Conservation (phyloP, 2,113 vertebrate species). For the Sapajus apella region DNA sequence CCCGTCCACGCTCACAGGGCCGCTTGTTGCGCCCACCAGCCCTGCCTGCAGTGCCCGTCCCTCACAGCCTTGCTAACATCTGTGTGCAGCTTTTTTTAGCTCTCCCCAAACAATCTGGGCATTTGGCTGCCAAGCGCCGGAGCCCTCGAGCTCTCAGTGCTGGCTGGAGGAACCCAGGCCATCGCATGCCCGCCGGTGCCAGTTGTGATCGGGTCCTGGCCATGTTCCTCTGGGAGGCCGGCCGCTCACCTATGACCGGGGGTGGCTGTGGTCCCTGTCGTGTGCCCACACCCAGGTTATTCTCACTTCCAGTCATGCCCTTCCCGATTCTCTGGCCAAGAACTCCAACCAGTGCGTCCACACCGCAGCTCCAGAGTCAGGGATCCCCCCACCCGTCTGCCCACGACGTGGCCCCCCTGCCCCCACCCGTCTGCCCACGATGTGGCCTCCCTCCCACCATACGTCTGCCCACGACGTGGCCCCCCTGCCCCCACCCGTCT, state of each 20-base stretch:
- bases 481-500: no score
- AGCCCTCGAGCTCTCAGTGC: fast-evolving
- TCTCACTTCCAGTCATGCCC: not conserved
- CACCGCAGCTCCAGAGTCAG: not conserved
- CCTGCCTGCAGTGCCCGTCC: not conserved
- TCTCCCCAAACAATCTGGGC: not conserved
- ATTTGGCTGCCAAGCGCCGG: not conserved
- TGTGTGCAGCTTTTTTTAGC: constrained; percentile 1
- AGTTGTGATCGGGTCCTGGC: not conserved
- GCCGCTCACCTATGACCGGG: not conserved
- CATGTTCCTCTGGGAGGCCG: not conserved
- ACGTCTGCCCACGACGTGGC: no score
- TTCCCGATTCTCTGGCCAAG: not conserved
- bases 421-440: no score
- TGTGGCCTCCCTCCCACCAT: no score
- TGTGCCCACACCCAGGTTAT: fast-evolving
- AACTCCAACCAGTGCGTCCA: not conserved
- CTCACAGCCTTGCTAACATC: not conserved
- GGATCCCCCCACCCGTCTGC: not conserved
- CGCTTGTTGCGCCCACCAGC: not conserved
- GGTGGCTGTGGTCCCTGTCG: not conserved
- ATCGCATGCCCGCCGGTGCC: not conserved
- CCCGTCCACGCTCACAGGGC: not conserved
- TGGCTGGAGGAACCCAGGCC: not conserved
- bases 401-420: no score